Conservation (phyloP, 37 sponge, comb jelly and placozoan species). For the Tethya wilhelma region DNA sequence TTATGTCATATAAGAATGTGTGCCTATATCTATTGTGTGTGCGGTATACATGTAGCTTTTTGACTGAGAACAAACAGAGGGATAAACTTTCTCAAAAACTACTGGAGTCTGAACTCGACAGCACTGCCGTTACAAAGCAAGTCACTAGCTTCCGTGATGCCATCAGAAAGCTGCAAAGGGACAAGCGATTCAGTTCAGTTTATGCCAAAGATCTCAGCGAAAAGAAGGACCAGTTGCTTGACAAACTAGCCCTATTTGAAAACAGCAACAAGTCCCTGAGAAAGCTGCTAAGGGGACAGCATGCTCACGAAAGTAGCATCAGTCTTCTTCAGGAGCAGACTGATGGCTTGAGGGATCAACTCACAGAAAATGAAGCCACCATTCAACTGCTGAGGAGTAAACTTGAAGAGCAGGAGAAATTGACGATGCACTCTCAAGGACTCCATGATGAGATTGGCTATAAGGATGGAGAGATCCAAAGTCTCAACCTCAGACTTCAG, state of each 20-base stretch:
- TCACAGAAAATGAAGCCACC: slow-evolving; percentile 41
- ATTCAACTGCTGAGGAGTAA: slow-evolving; percentile 17
- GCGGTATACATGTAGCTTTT: no score
- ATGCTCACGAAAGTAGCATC: neutral
- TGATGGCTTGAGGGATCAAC: slow-evolving; percentile 35
- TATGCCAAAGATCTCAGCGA: slow-evolving; percentile 2
- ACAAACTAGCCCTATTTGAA: slow-evolving; percentile 22
- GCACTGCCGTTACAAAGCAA: slow-evolving; percentile 42
- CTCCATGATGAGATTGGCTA: slow-evolving; percentile 43
- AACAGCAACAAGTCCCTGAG: slow-evolving; percentile 11
- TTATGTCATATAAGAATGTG: no score
- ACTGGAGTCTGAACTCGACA: slow-evolving; percentile 68
- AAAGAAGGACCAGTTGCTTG: slow-evolving; percentile 22
- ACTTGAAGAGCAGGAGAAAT: slow-evolving; percentile 49
- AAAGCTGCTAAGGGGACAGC: slow-evolving; percentile 9
- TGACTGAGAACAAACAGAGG: slow-evolving; percentile 33
- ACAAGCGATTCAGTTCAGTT: slow-evolving; percentile 9
- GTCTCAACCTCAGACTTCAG: slow-evolving; percentile 50
- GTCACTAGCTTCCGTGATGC: slow-evolving; percentile 33
- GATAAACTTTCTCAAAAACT: slow-evolving; percentile 58
- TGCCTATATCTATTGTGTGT: no score
- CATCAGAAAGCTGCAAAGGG: slow-evolving; percentile 62
- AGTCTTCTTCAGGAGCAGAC: slow-evolving; percentile 22
- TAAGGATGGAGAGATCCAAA: slow-evolving; percentile 45
- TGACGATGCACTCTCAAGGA: slow-evolving; percentile 40